These are phyloP conservation scores for Dendrocincla fuliginosa DNA, from an alignment of 2,797 vertebrate species.

Conservation along the genomic window DNA sequence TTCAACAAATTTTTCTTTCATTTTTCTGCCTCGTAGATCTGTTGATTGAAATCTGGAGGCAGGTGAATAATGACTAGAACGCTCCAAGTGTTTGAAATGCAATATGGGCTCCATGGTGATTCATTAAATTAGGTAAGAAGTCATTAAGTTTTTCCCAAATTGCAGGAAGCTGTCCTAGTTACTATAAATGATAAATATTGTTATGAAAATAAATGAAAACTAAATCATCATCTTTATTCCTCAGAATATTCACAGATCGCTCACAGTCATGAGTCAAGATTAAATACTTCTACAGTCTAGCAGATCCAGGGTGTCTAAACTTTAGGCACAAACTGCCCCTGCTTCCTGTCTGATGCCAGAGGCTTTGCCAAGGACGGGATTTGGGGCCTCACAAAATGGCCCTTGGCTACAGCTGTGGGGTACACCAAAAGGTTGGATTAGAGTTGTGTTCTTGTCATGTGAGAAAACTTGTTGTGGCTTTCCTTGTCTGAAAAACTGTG, in stretches of 20 bases:
- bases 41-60: slow-evolving; percentile 16
- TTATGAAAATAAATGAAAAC: slow-evolving; percentile 27
- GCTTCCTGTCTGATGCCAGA: not conserved
- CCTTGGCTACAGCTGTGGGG: fast-evolving
- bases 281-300: not conserved
- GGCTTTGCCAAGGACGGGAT: not conserved
- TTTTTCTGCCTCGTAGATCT: not conserved
- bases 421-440: not conserved
- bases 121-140: slow-evolving; percentile 35
- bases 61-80: slow-evolving; percentile 13
- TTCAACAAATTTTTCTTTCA: not conserved
- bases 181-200: slow-evolving; percentile 12
- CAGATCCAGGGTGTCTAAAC: not conserved
- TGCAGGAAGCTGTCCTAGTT: slow-evolving; percentile 5
- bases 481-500: not conserved
- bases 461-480: not conserved
- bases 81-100: not conserved
- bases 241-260: not conserved
- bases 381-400: not conserved
- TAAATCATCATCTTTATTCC: not conserved
- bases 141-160: slow-evolving; percentile 2
- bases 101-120: not conserved
- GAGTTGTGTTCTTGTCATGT: not conserved
- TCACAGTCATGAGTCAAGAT: not conserved
- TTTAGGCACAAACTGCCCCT: not conserved